phyloP scores from a whole-genome alignment of 2,113 vertebrate genomes.

The Stomatorhinus ivindoensis region DNA sequence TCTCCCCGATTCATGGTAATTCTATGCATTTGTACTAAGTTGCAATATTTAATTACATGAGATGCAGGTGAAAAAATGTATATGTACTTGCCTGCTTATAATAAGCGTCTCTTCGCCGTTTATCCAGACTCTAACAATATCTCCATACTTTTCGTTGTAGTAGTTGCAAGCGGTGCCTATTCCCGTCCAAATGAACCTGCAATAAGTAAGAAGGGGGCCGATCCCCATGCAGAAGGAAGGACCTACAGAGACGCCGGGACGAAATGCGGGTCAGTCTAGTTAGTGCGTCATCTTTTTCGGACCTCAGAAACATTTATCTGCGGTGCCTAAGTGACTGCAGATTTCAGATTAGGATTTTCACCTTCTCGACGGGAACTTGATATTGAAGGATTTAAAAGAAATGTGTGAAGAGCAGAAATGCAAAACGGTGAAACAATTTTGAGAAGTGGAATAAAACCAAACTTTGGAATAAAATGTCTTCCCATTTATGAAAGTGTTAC shows the following conservation, averaged over 20 bases:
- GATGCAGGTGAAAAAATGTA: background rate
- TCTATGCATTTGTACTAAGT: background rate
- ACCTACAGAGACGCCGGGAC: conserved; percentile 52
- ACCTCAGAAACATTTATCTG: background rate
- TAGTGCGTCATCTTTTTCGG: background rate
- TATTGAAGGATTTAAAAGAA: background rate
- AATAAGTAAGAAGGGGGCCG: conserved; percentile 76
- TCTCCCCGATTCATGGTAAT: too few relatives aligned
- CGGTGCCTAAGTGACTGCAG: background rate
- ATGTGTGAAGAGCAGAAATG: background rate
- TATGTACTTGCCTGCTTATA: conserved; percentile 73
- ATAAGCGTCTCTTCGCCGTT: conserved; percentile 85
- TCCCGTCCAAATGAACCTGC: conserved; percentile 82
- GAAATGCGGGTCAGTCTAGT: background rate
- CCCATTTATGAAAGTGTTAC: background rate
- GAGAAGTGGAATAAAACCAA: background rate
- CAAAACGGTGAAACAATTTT: background rate
- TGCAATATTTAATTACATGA: background rate
- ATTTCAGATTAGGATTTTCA: background rate
- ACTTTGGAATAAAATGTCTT: background rate
- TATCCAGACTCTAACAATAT: conserved; percentile 87
- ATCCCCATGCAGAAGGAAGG: conserved; percentile 80
- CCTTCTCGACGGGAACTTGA: background rate
- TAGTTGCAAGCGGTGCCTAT: conserved; percentile 88
- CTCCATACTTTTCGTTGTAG: conserved; percentile 85